Evolutionary conservation across 2,113 vertebrate genomes (phyloP), one percentile per base, ranked within the genome.

Genomic region (Equus quagga): DNA sequence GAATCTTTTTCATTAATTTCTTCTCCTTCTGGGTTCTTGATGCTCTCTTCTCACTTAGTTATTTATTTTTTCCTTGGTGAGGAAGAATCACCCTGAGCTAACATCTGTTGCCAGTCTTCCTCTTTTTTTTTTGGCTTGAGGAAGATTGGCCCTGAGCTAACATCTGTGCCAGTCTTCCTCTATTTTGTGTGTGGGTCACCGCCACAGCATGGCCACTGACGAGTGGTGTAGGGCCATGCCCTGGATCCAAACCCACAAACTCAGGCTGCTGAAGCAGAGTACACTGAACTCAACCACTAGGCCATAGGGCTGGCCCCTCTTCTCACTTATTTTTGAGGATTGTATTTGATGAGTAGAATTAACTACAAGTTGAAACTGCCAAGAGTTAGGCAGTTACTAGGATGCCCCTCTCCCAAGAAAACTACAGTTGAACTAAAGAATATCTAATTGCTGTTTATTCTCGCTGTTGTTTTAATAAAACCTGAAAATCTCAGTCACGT

Each of bases 311-410:
- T 12, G 12, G 49, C 11, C 49, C 49, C 49, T 54, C 51, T 54
- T 78, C 51, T 58, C 14, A 21, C 7, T 21, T 41, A 56, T 41
- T 67, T 91, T 73, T 81, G 64, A 89, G 46, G 36, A 19, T 64
- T 95, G 3, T 93, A 14, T 54, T 81, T 92, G 75, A 15, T 97
- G 36, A 56, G 8, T 54, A 79, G 21, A 95, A n/a, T 65, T 60
- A 79, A 56, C 12, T n/a, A 12, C 18, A 90, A 36, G 2, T 36
- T 89, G 33, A 78, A 78, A 78, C 65, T 93, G 2, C 23, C 58
- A 89, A 33, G 33, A 82, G 7, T 78, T 49, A 73, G 67, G 21
- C 28, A n/a, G 26, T 72, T 33, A 0, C 79, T 83, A 90, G 9
- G 62, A 23, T 72, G 21, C 31, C 24, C 9, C 0, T 2, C 56